These are phyloP conservation scores for Rhamnusium bicolor DNA, from an alignment of 2,888 invertebrate genomes.

Conservation along the genomic window DNA sequence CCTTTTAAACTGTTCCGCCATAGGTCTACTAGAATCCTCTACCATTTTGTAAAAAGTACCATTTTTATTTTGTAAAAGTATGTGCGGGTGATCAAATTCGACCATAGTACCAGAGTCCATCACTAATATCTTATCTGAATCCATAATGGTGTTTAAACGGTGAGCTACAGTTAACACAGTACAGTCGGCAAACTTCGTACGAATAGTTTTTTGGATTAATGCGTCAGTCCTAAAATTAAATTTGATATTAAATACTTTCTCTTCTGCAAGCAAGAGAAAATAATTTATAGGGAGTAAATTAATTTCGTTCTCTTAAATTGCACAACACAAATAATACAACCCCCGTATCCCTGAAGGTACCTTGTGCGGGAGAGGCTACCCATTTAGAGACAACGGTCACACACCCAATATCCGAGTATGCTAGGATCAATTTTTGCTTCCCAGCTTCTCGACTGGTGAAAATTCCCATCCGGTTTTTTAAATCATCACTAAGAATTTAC, in stretches of 20 bases:
- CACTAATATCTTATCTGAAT: conserved; percentile 90
- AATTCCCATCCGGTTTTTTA: no score
- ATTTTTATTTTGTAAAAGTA: conserved; percentile 75
- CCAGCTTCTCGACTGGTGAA: no score
- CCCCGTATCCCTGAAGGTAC: no score
- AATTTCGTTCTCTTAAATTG: no score
- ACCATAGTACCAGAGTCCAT: conserved; percentile 86
- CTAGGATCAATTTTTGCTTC: no score
- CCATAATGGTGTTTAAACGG: conserved; percentile 92
- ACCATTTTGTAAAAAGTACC: conserved; percentile 79
- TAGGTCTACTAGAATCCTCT: conserved; percentile 71
- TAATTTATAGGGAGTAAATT: no score
- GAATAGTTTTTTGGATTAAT: conserved; percentile 87
- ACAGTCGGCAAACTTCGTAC: conserved; percentile 84
- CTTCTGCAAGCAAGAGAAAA: no score
- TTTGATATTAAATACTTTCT: conserved; percentile 58
- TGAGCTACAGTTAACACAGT: conserved; percentile 94
- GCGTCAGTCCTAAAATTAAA: conserved; percentile 76
- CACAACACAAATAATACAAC: no score
- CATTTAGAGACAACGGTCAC: no score
- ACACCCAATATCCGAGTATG: no score
- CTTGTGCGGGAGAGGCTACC: no score
- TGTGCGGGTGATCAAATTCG: conserved; percentile 85
- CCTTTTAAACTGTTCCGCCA: conserved; percentile 66
- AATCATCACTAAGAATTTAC: no score